These are phyloP conservation scores for Saccopteryx bilineata DNA, from an alignment of 2,113 vertebrate genomes.

Conservation along the genomic window DNA sequence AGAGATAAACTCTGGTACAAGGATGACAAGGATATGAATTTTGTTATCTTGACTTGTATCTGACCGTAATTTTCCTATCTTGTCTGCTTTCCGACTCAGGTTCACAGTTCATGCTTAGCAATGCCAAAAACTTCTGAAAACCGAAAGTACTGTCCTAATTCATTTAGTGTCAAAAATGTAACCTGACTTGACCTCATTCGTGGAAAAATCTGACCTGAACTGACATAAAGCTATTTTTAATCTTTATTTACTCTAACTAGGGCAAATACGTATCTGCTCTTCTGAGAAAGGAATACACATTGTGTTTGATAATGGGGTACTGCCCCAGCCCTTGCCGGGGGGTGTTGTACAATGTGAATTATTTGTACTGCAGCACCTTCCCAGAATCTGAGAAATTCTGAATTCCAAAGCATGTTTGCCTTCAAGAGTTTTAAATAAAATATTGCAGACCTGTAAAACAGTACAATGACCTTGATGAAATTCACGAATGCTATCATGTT, in stretches of 20 bases:
- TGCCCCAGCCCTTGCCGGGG: background rate
- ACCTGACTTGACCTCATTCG: conserved; percentile 30
- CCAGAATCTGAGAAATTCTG: background rate
- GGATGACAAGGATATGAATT: background rate
- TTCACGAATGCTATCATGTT: background rate
- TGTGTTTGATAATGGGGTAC: background rate
- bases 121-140: conserved; percentile 43
- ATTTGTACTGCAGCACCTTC: background rate
- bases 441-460: background rate
- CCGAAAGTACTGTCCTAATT: conserved; percentile 29
- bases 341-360: background rate
- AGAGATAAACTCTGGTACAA: background rate
- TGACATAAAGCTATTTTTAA: conserved; percentile 48
- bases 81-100: background rate
- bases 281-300: background rate
- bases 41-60: background rate
- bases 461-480: background rate
- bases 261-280: conserved; percentile 13
- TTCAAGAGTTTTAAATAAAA: conserved; percentile 3
- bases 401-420: conserved; percentile 3
- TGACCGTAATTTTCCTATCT: conserved; percentile 38
- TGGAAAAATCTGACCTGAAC: conserved; percentile 48
- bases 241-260: conserved; percentile 48
- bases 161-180: conserved; percentile 59
- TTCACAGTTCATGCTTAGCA: background rate